Evolutionary conservation across 2,888 invertebrate genomes (phyloP).

Genomic region (Calliphora vomitoria): DNA sequence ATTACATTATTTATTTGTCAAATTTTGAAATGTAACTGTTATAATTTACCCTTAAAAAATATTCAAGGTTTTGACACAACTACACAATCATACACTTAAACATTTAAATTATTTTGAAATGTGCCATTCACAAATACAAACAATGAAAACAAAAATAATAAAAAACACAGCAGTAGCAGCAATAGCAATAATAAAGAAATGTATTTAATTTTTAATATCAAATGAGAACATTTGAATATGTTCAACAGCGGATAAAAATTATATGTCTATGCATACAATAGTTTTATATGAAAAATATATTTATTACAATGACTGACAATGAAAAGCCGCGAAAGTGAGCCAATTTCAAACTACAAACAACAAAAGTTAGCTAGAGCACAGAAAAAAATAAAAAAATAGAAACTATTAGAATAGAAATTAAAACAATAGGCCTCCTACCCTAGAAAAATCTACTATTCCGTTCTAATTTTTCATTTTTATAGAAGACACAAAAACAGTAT

Average conservation of each 20-base stretch:
- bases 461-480: conserved; percentile 58
- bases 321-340: conserved; percentile 74
- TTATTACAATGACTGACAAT: conserved; percentile 71
- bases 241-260: conserved; percentile 33
- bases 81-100: not conserved
- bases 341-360: conserved; percentile 63
- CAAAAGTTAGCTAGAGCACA: conserved; percentile 37
- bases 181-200: conserved; percentile 33
- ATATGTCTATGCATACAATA: conserved; percentile 15
- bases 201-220: conserved; percentile 52
- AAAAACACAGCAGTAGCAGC: conserved; percentile 11
- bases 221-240: conserved; percentile 48
- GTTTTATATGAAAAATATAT: conserved; percentile 35
- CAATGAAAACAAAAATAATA: conserved; percentile 10
- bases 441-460: conserved; percentile 55
- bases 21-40: conserved; percentile 52
- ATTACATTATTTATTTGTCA: conserved; percentile 54
- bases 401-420: conserved; percentile 64
- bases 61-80: conserved; percentile 63
- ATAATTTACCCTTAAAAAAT: conserved; percentile 58
- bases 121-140: conserved; percentile 56
- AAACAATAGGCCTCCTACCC: conserved; percentile 71
- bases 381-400: conserved; percentile 34
- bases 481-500: conserved; percentile 31
- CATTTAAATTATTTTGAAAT: conserved; percentile 42